A percentile compares a stretch with the other conserved stretches of the same genome.
Evolutionary conservation across 2,888 invertebrate genomes (phyloP).

Genomic region (Thecophora atra): DNA sequence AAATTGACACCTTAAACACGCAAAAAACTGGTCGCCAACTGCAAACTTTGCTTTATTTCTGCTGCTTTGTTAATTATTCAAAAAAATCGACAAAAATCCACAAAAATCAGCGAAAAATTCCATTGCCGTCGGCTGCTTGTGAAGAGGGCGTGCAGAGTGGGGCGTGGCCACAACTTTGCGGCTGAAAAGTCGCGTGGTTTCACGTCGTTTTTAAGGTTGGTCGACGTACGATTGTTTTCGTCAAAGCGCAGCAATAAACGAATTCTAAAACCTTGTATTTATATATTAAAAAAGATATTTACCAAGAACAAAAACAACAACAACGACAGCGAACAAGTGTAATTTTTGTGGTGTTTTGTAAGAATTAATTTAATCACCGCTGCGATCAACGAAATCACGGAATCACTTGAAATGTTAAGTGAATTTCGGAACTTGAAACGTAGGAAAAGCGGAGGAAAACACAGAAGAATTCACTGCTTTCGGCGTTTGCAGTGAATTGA

Average conservation of each 20-base stretch:
- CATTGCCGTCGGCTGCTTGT: background rate
- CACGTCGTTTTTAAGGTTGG: conserved; percentile 15
- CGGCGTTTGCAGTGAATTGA: too few species aligned
- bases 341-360: too few species aligned
- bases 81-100: conserved; percentile 32
- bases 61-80: conserved; percentile 38
- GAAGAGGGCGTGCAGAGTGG: conserved; percentile 22
- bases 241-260: conserved; percentile 44
- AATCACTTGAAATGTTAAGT: too few species aligned
- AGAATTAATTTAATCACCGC: too few species aligned
- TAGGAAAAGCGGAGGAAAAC: too few species aligned
- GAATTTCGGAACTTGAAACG: too few species aligned
- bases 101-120: too few species aligned
- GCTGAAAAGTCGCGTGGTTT: background rate
- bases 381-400: too few species aligned
- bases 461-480: too few species aligned
- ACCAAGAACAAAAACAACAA: background rate
- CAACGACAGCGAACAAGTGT: background rate
- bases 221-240: conserved; percentile 36
- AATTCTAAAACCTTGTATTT: too few species aligned
- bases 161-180: conserved; percentile 9
- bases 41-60: conserved; percentile 38
- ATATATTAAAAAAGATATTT: conserved; percentile 32
- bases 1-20: too few species aligned
- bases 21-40: too few species aligned